Evolutionary conservation across 2,888 invertebrate species (phyloP).

Genomic region (Drosophila quasianomalipes): DNA sequence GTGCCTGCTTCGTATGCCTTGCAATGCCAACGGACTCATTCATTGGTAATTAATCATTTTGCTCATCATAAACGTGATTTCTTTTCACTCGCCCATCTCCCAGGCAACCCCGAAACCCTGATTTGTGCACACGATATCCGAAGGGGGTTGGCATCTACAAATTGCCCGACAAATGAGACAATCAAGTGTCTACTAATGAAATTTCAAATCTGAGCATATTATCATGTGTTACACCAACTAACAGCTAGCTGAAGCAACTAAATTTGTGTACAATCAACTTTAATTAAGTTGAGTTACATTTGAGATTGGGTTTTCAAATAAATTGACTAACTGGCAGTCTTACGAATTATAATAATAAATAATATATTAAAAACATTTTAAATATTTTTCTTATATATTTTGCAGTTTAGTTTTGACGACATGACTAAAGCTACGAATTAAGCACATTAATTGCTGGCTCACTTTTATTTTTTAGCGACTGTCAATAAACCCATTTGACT

Average conservation of each 20-base stretch:
- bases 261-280: background rate
- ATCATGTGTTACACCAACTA: background rate
- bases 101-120: conserved; percentile 37
- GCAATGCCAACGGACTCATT: conserved; percentile 79
- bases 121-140: conserved; percentile 51
- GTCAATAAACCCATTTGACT: background rate
- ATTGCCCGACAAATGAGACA: conserved; percentile 53
- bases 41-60: conserved; percentile 84
- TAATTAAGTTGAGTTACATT: background rate
- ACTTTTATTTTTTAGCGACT: background rate
- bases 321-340: too few relatives aligned
- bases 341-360: background rate
- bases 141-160: conserved; percentile 44
- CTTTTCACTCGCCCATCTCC: conserved; percentile 56
- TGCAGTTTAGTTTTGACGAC: background rate
- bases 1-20: conserved; percentile 47
- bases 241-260: background rate
- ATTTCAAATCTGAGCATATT: conserved; percentile 15
- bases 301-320: too few relatives aligned
- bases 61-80: conserved; percentile 83
- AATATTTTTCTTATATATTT: background rate
- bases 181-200: conserved; percentile 47
- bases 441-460: background rate
- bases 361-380: background rate
- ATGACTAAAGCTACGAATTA: background rate